Evolutionary conservation across 1,140 invertebrate species (phyloP), one percentile per base, ranked within the genome.

Genomic region (Heliconius eleuchia): DNA sequence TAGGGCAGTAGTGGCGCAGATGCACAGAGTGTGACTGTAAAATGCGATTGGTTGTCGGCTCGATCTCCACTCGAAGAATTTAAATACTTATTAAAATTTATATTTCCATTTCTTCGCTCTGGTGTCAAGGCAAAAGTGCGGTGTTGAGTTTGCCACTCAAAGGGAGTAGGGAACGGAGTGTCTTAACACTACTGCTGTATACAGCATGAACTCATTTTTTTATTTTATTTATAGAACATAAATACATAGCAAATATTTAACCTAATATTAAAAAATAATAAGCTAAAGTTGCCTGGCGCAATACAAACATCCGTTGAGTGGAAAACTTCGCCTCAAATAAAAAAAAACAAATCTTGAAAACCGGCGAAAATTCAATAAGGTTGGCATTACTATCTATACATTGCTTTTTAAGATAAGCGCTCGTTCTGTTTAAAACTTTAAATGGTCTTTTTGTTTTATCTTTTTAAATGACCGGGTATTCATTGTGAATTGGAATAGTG

Each of bases 291-390:
- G 66, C 46, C 27, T 46, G n/a, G 60, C 23, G 27, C 74, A 57
- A 30, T 50, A 46, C 39, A 71, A 71, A 76, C 74, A 71, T 50
- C 42, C 23, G 66, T 60, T 27, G 74, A 46, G 74, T 55, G 74
- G 34, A 76, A 76, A 76, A 55, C 39, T 76, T 75, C 57, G 55
- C n/a, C n/a, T 27, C 3, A 75, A 75, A 75, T 76, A 46, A 46
- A 46, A 46, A 70, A 70, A 76, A 76, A 76, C 39, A 76, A 71
- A 70, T 71, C 60, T 70, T 66, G 13, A 66, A 37, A 42, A 60
- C 55, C 55, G 39, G 52, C 16, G 55, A 60, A 75, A 75, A 75
- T 75, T 75, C 74, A 75, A 75, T 75, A 55, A 75, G 74, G 60
- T 30, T 30, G 60, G 23, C 27, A 18, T 30, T 66, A 66, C 60